These are phyloP conservation scores for Hydrophis major DNA, from an alignment of 2,797 vertebrate genomes.

Conservation along the genomic window DNA sequence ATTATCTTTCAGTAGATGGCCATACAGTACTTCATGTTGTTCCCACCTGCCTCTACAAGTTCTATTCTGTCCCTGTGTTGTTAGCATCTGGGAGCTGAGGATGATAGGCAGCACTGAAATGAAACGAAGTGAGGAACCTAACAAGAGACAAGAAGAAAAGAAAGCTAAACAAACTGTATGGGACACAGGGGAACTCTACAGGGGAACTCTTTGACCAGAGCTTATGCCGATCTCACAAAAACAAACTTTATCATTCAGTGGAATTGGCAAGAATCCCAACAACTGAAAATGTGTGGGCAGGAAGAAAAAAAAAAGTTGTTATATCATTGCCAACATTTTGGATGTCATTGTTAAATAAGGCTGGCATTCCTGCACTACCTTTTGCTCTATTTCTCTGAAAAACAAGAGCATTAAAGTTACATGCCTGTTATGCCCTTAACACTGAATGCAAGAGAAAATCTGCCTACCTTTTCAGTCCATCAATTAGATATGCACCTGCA, in stretches of 20 bases:
- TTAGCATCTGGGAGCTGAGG: neutral
- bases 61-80: neutral
- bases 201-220: neutral
- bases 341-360: constrained; percentile 4
- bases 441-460: constrained; percentile 13
- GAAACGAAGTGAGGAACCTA: neutral
- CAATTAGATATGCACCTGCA: constrained; percentile 1
- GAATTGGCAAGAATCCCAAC: constrained; percentile 40
- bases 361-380: neutral
- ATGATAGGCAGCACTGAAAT: neutral
- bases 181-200: neutral
- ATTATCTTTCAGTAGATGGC: neutral
- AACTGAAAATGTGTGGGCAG: constrained; percentile 34
- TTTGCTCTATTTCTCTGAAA: neutral
- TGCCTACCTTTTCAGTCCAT: constrained; percentile 5
- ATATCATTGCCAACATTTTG: constrained; percentile 25
- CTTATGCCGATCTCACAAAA: neutral
- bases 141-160: neutral
- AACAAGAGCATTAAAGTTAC: constrained; percentile 10
- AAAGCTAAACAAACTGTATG: neutral
- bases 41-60: neutral
- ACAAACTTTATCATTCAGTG: constrained; percentile 23
- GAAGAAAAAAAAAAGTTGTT: neutral
- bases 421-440: constrained; percentile 13
- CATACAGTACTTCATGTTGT: neutral